Conservation (phyloP, 1,140 invertebrate species). For the Drosophila kikkawai region DNA sequence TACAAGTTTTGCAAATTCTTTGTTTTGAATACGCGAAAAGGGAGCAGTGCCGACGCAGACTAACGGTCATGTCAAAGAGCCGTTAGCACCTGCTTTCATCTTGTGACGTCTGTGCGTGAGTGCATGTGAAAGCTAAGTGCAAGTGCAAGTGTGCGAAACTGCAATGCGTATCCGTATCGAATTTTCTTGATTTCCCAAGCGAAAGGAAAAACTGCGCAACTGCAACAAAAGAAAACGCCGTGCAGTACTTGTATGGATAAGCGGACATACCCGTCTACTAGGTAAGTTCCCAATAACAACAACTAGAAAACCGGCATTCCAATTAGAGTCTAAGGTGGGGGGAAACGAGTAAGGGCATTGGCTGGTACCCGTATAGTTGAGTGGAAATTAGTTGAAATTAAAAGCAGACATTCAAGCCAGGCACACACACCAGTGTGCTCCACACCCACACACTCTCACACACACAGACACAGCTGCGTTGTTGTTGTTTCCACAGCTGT, state of each 20-base stretch:
- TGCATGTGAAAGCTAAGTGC: slow-evolving; percentile 21
- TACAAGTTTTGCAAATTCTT: slow-evolving; percentile 19
- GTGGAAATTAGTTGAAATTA: slow-evolving; percentile 20
- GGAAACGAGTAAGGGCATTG: slow-evolving; percentile 15
- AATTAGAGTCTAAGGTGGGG: slow-evolving; percentile 1
- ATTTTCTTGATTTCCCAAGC: slow-evolving; percentile 72
- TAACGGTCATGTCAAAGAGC: slow-evolving; percentile 11
- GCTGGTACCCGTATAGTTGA: slow-evolving; percentile 3
- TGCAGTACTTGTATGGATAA: slow-evolving; percentile 54
- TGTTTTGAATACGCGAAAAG: not conserved
- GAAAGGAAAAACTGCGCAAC: slow-evolving; percentile 33
- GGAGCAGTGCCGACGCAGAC: not conserved
- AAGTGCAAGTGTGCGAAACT: slow-evolving; percentile 52
- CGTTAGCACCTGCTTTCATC: slow-evolving; percentile 14
- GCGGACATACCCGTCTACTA: slow-evolving; percentile 32
- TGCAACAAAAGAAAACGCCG: slow-evolving; percentile 13
- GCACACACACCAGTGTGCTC: slow-evolving; percentile 4
- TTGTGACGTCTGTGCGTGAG: not conserved
- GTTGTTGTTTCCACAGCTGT: slow-evolving; percentile 35
- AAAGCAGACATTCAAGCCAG: slow-evolving; percentile 24
- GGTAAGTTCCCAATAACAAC: slow-evolving; percentile 37
- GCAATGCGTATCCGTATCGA: slow-evolving; percentile 67
- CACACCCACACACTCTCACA: slow-evolving; percentile 3
- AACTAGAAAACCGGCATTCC: slow-evolving; percentile 31
- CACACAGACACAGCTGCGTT: slow-evolving; percentile 22